Percentiles rank a stretch among this genome's conserved stretches.
These are phyloP conservation scores for Papilio machaon DNA, from an alignment of 1,140 invertebrate genomes.

Conservation along the genomic window DNA sequence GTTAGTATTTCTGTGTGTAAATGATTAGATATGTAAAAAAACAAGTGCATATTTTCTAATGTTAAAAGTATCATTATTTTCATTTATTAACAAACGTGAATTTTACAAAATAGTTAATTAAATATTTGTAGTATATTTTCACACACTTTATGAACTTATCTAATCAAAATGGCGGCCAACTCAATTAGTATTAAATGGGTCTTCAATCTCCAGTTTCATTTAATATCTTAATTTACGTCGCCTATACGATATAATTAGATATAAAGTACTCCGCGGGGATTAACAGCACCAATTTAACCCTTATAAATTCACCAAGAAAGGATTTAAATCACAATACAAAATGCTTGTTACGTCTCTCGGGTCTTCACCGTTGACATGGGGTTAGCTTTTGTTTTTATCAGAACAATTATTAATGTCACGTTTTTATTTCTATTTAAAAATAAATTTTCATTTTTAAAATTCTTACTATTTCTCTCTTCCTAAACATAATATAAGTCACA, in stretches of 20 bases:
- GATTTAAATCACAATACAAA: constrained; percentile 64
- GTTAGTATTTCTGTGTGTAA: too few species aligned
- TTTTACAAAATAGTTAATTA: too few species aligned
- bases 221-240: constrained; percentile 9
- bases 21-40: too few species aligned
- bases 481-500: neutral
- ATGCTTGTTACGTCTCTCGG: constrained; percentile 39
- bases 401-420: neutral
- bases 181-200: neutral
- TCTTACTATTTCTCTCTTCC: neutral
- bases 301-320: constrained; percentile 39
- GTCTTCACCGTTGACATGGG: constrained; percentile 15
- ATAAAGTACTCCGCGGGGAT: constrained; percentile 5
- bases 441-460: neutral
- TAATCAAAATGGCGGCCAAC: constrained; percentile 39
- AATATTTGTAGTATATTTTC: too few species aligned
- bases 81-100: too few species aligned
- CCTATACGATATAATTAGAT: constrained; percentile 16
- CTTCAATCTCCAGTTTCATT: constrained; percentile 24
- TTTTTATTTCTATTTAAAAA: neutral
- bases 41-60: too few species aligned
- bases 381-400: neutral
- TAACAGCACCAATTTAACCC: constrained; percentile 15
- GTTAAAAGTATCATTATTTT: too few species aligned
- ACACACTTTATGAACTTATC: constrained; percentile 28